Conservation (phyloP, 2,113 vertebrate species). For the Porphyrio hochstetteri region DNA sequence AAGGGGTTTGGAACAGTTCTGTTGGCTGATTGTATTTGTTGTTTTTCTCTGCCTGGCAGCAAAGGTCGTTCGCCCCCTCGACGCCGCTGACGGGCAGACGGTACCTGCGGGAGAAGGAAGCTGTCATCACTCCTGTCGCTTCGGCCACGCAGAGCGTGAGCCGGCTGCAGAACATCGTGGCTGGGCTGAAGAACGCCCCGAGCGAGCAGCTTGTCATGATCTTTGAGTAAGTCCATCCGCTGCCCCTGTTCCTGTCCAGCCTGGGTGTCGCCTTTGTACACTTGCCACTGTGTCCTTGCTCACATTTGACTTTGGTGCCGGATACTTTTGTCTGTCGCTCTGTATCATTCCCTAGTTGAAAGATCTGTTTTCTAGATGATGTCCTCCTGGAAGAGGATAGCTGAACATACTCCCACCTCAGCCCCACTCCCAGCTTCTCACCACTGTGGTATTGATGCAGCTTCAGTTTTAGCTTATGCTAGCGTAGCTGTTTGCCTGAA, state of each 20-base stretch:
- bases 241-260: background rate
- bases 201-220: constrained; percentile 84
- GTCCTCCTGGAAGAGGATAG: background rate
- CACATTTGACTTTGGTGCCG: background rate
- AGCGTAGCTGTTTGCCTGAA: background rate
- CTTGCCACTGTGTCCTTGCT: background rate
- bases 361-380: background rate
- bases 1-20: background rate
- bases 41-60: constrained; percentile 64
- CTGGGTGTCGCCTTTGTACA: background rate
- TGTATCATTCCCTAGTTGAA: background rate
- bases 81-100: constrained; percentile 93
- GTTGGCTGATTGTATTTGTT: background rate
- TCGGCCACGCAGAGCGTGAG: constrained; percentile 95
- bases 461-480: background rate
- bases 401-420: background rate
- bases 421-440: fast-evolving
- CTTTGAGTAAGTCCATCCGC: constrained; percentile 79
- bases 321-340: background rate
- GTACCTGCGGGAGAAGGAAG: constrained; percentile 93
- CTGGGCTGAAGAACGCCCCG: constrained; percentile 85
- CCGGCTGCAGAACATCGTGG: constrained; percentile 90
- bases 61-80: constrained; percentile 88
- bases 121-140: constrained; percentile 89
- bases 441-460: background rate